phyloP scores from a whole-genome alignment of 2,888 invertebrate genomes.

The Phalera bucephala region DNA sequence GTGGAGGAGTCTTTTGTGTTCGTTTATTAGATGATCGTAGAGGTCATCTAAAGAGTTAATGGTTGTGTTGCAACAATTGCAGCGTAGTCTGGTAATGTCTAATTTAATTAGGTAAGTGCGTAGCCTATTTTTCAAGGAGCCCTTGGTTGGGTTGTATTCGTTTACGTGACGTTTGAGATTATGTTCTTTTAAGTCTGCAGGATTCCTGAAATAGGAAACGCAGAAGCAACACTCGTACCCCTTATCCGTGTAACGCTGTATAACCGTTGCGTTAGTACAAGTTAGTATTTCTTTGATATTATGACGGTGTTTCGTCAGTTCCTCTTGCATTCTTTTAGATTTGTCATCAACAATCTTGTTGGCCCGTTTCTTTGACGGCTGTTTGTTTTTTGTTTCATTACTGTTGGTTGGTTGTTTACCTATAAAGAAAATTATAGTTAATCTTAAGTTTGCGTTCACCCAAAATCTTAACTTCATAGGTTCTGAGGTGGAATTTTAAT shows the following conservation, averaged over 20 bases:
- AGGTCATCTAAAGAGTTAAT: constrained; percentile 12
- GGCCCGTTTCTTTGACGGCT: neutral
- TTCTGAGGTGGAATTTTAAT: no score
- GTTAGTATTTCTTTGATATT: constrained; percentile 14
- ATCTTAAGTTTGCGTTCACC: constrained; percentile 12
- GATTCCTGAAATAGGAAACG: no score
- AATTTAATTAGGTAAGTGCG: neutral
- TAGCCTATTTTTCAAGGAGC: neutral
- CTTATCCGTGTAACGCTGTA: constrained; percentile 29
- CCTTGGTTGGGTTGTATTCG: no score
- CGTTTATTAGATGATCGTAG: constrained; percentile 13
- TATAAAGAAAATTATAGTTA: constrained; percentile 17
- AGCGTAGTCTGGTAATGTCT: constrained; percentile 13
- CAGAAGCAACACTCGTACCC: no score
- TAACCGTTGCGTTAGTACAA: constrained; percentile 44
- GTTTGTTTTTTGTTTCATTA: no score
- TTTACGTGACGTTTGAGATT: no score
- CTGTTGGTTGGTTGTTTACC: constrained; percentile 5
- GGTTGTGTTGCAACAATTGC: constrained; percentile 13
- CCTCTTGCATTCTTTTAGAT: neutral
- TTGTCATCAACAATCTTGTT: constrained; percentile 1
- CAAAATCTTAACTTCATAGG: no score
- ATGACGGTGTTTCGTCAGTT: constrained; percentile 6
- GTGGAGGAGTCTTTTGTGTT: constrained; percentile 13
- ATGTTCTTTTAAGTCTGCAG: no score